These are phyloP conservation scores for Perccottus glenii DNA, from an alignment of 2,113 vertebrate species.

Conservation along the genomic window DNA sequence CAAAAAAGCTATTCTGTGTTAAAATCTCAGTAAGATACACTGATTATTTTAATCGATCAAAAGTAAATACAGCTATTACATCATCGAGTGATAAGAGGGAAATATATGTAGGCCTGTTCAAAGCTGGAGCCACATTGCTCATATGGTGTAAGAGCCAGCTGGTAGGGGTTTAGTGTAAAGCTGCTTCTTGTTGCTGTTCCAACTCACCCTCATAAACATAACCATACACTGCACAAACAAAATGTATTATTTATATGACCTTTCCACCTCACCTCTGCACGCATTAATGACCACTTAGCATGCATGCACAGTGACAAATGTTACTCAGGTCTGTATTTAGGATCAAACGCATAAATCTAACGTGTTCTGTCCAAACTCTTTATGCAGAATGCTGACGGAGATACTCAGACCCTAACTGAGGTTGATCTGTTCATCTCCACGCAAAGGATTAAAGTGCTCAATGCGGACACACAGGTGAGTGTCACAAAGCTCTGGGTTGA, in stretches of 20 bases:
- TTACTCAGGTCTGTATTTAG: not conserved
- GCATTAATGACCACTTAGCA: slow-evolving; percentile 27
- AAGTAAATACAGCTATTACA: slow-evolving; percentile 36
- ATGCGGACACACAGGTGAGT: slow-evolving; percentile 93
- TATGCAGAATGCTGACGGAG: slow-evolving; percentile 87
- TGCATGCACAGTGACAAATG: slow-evolving; percentile 31
- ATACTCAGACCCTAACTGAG: slow-evolving; percentile 89
- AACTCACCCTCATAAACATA: slow-evolving; percentile 38
- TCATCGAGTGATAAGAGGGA: slow-evolving; percentile 32
- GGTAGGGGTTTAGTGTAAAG: slow-evolving; percentile 57
- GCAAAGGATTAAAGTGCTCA: slow-evolving; percentile 96
- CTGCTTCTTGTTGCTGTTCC: slow-evolving; percentile 42
- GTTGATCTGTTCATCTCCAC: slow-evolving; percentile 97
- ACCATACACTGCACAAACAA: slow-evolving; percentile 38
- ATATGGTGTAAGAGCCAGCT: slow-evolving; percentile 58
- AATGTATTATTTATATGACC: slow-evolving; percentile 38
- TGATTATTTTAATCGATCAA: slow-evolving; percentile 29
- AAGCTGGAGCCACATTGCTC: slow-evolving; percentile 30
- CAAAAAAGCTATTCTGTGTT: not conserved
- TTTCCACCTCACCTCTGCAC: slow-evolving; percentile 48
- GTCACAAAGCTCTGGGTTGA: not conserved
- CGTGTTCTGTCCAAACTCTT: slow-evolving; percentile 13
- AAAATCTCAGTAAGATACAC: too few species aligned
- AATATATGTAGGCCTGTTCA: slow-evolving; percentile 37
- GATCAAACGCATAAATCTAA: not conserved